Conservation (phyloP, 2,113 vertebrate genomes). For the Myxocyprinus asiaticus region DNA sequence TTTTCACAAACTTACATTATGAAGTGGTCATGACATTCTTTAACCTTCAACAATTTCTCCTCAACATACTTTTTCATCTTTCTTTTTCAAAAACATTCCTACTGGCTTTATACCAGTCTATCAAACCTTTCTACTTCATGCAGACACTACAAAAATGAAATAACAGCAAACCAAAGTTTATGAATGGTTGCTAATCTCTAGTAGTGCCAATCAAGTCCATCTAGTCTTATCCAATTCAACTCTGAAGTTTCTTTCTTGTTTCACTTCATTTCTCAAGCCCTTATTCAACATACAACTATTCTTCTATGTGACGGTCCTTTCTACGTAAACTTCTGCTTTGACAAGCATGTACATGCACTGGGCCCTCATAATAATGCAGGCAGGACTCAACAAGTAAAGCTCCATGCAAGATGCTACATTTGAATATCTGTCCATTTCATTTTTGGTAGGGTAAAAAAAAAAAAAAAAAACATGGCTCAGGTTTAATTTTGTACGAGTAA, state of each 20-base stretch:
- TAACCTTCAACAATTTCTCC: slow-evolving; percentile 46
- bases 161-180: background rate
- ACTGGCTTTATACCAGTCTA: slow-evolving; percentile 50
- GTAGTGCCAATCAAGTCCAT: slow-evolving; percentile 35
- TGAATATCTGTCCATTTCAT: slow-evolving; percentile 62
- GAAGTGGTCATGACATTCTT: slow-evolving; percentile 47
- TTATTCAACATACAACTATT: slow-evolving; percentile 58
- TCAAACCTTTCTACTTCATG: slow-evolving; percentile 38
- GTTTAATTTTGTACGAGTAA: slow-evolving; percentile 45
- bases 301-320: background rate
- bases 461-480: slow-evolving; percentile 75
- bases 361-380: slow-evolving; percentile 40
- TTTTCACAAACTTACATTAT: too few species aligned
- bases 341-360: slow-evolving; percentile 49
- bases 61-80: slow-evolving; percentile 57
- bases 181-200: background rate
- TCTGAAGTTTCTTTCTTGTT: slow-evolving; percentile 47
- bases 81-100: slow-evolving; percentile 23
- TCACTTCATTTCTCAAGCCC: slow-evolving; percentile 49
- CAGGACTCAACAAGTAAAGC: slow-evolving; percentile 60
- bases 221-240: slow-evolving; percentile 42
- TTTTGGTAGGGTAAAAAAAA: background rate
- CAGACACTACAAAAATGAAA: slow-evolving; percentile 48
- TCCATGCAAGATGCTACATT: slow-evolving; percentile 72
- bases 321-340: slow-evolving; percentile 36